A percentile compares a stretch with the other conserved stretches of the same genome.
These are phyloP conservation scores for Ascidia mentula DNA, from an alignment of 23 tunicate species.

Conservation along the genomic window DNA sequence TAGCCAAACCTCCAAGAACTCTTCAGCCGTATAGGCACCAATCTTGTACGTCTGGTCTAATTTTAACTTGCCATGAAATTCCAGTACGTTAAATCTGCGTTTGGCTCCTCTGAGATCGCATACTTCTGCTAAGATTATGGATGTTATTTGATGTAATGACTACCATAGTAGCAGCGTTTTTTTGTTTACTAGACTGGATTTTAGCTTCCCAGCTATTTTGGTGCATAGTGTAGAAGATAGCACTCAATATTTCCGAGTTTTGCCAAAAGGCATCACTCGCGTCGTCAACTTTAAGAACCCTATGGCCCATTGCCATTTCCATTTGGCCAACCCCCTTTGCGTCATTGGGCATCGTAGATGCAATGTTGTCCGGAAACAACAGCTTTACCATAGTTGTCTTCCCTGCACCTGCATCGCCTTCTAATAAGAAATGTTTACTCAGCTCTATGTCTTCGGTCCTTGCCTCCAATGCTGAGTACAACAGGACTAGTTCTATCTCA, in stretches of 20 bases:
- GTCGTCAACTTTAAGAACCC: conserved; percentile 2
- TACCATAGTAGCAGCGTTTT: conserved; percentile 8
- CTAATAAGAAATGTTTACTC: background rate
- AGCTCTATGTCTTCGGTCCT: conserved; percentile 6
- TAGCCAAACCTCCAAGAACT: background rate
- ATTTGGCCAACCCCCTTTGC: conserved; percentile 15
- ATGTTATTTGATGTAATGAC: background rate
- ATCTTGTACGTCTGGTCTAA: background rate
- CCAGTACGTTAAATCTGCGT: conserved; percentile 1
- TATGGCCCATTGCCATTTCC: conserved; percentile 17
- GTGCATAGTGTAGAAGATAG: conserved; percentile 9
- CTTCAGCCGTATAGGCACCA: conserved; percentile 7
- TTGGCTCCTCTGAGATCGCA: conserved; percentile 7
- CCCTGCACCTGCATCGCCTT: conserved; percentile 11
- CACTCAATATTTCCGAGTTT: background rate
- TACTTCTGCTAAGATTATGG: conserved; percentile 8
- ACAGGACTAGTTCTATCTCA: background rate
- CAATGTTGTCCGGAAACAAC: background rate
- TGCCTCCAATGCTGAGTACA: conserved; percentile 1
- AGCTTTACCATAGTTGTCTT: background rate
- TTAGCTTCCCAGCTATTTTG: conserved; percentile 19
- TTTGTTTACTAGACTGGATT: background rate
- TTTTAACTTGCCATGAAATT: conserved; percentile 8
- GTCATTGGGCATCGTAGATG: conserved; percentile 5
- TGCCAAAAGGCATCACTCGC: conserved; percentile 17